Base-by-base conservation (phyloP, 2,113 vertebrate species). In the Mobula hypostoma region DNA sequence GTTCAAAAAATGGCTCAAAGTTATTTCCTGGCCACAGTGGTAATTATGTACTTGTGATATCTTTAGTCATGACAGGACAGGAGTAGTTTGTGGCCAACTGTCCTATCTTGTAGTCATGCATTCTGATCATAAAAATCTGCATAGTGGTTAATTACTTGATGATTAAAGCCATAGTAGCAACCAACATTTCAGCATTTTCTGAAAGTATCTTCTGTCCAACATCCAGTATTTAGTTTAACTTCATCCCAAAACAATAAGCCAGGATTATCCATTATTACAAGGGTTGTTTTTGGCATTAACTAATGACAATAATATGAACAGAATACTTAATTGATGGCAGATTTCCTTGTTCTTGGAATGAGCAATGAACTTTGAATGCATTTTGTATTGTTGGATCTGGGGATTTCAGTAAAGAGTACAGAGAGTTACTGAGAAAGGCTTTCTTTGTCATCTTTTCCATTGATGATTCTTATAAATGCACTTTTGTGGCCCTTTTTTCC, bases 1-100 rank as follows among this genome's bases (percentile, higher is more conserved):
- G 12, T 40, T 93, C 17, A 24, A 21, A 56, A 72, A 27, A 29
- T 1, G 7, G 48, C 40, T 56, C 70, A 74, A 93, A 92, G 27
- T 93, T 74, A 93, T 74, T 93, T 93, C 91, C 70, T 93, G 68
- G 32, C 70, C 70, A n/a, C 70, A 74, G 29, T 74, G 36, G 27
- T 27, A 74, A 93, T 76, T 76, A 93, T n/a, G 74, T 36, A 48
- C 24, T 12, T 6, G 24, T 24, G 74, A 93, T 70, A 56, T 93
- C 68, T 93, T 32, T 7, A 93, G 68, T 14, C 72, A 24, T 36
- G 72, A 93, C 91, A 76, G 36, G 91, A 76, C 74, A 93, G 68
- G 32, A 91, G 12, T 8, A 56, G 21, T 56, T 93, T 93, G 70
- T 74, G 70, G 70, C 68, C 36, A 74, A 74, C 70, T 56, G 40